Evolutionary conservation across 2,113 vertebrate species (phyloP), one percentile per base, ranked within the genome.

Genomic region (Vulpes lagopus): DNA sequence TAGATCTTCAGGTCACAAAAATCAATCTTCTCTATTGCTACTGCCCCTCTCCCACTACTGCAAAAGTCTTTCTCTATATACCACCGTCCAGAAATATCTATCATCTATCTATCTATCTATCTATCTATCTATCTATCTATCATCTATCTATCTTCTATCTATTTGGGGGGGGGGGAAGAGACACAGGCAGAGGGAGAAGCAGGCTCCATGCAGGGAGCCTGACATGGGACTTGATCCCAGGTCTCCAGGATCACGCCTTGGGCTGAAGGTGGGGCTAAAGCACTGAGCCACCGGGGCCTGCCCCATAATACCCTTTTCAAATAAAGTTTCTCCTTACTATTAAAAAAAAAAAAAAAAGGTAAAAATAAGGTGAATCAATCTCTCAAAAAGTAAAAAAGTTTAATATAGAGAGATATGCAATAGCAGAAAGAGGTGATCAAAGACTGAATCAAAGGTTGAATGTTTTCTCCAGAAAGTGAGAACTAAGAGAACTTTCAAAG

Each of bases 401-500:
- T 43, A 43, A 49, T 49, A 49, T 43, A 53, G 53, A 78, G 30
- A 81, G 27, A n/a, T 60, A 23, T 15, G 49, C 19, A 43, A 30
- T 5, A 73, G 14, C 25, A 95, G n/a, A 83, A 87, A 79, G 25
- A 89, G 35, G 17, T 64, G 35, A 35, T 74, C 22, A 67, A 67
- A 67, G 38, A 88, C 78, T 55, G 91, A 79, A 82, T 76, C 20
- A 57, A 64, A 96, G 71, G 78, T 30, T 11, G 53, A 25, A 76
- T 32, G 51, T 84, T 92, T 92, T 80, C 49, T 64, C 67, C 64
- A 73, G 79, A 92, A 97, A 76, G 57, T 94, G 49, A 67, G 35
- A 91, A 69, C 3, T 59, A 64, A 94, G n/a, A 96, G 62, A 90
- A 57, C 14, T 89, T 80, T 43, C 30, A 49, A 80, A 94, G n/a